Conservation (phyloP, 2,113 vertebrate species). For the Acinonyx jubatus region DNA sequence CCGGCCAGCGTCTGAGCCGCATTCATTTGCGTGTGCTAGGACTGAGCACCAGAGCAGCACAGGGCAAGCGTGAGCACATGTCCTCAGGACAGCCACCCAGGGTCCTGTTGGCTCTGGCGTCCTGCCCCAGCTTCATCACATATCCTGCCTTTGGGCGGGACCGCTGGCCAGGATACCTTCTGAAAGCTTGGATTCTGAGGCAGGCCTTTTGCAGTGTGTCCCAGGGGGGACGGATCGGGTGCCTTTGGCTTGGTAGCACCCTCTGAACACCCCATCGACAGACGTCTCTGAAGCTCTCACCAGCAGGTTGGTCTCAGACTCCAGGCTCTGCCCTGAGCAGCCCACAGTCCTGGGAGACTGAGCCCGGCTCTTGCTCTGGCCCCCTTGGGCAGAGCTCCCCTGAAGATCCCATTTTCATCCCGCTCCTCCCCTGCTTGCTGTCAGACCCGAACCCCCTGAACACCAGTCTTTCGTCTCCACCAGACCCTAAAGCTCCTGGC, state of each 20-base stretch:
- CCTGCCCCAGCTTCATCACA: not conserved
- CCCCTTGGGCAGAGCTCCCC: not conserved
- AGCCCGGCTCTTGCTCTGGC: not conserved
- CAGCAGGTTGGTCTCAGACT: not conserved
- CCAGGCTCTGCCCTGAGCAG: not conserved
- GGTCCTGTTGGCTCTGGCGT: too few relatives aligned
- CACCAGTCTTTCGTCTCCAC: accelerated
- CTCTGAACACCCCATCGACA: not conserved
- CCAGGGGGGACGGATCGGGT: not conserved
- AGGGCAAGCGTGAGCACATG: accelerated
- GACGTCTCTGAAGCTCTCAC: too few relatives aligned
- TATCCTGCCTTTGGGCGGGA: too few relatives aligned
- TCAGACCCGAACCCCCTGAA: not conserved
- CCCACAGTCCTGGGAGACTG: not conserved
- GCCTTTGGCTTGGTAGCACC: accelerated
- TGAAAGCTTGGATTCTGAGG: not conserved
- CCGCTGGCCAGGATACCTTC: not conserved
- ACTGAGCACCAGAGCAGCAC: accelerated
- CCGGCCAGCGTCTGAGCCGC: accelerated
- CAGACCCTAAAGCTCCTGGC: accelerated
- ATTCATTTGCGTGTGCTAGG: accelerated
- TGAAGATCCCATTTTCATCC: not conserved
- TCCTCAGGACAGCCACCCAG: accelerated
- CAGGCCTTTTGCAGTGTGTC: not conserved
- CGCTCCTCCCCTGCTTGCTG: not conserved